Evolutionary conservation across 2,797 vertebrate species (phyloP).

Genomic region (Lepidocolaptes lacrymiger): DNA sequence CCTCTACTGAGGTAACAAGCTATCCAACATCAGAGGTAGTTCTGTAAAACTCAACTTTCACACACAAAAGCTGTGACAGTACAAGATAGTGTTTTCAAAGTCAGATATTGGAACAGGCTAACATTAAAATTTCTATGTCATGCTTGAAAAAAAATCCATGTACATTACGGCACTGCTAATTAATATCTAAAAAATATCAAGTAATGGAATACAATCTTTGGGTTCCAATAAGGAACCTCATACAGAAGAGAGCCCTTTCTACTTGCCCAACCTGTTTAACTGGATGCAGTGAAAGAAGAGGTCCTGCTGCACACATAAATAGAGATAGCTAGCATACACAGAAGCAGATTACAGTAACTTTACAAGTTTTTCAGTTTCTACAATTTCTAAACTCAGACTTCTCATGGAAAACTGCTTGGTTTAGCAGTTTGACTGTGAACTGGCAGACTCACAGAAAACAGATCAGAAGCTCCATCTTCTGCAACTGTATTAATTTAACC

Average conservation of each 20-base stretch:
- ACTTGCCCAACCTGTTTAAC: not conserved
- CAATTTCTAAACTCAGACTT: not conserved
- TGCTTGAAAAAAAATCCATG: not conserved
- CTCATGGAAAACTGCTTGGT: not conserved
- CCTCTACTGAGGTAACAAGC: not conserved
- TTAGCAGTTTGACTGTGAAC: not conserved
- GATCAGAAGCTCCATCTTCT: not conserved
- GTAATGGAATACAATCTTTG: not conserved
- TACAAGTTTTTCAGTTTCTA: not conserved
- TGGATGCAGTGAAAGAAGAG: not conserved
- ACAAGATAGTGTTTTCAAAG: not conserved
- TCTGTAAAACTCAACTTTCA: not conserved
- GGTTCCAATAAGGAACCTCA: not conserved
- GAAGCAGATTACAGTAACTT: not conserved
- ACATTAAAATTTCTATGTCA: not conserved
- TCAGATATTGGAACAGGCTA: not conserved
- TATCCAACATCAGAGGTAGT: not conserved
- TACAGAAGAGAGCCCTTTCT: not conserved
- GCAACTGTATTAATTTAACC: not conserved
- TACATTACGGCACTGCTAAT: not conserved
- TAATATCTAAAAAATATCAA: not conserved
- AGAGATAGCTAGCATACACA: not conserved
- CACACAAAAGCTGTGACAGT: not conserved
- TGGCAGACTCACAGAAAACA: not conserved
- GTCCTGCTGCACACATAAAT: fast-evolving